Percentiles rank a stretch among this genome's conserved stretches.
Evolutionary conservation across 2,113 vertebrate genomes (phyloP).

Genomic region (Perca fluviatilis): DNA sequence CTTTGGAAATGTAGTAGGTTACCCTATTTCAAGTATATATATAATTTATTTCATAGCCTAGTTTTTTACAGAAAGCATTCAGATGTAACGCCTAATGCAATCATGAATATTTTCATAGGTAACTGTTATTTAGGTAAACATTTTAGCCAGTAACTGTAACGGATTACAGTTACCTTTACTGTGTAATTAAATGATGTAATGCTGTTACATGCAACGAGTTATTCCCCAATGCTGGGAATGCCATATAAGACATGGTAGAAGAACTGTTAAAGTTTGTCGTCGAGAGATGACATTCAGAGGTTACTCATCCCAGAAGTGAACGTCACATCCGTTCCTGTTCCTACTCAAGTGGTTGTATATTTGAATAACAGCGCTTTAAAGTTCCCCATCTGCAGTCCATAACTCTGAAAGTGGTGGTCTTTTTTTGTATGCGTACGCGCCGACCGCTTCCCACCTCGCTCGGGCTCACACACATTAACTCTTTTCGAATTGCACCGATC

Average conservation of each 20-base stretch:
- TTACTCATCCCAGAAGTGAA: constrained; percentile 33
- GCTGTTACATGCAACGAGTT: no score
- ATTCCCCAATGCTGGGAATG: neutral
- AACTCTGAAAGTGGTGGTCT: neutral
- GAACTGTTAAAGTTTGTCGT: constrained; percentile 1
- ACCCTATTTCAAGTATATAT: no score
- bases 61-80: no score
- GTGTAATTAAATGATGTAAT: no score
- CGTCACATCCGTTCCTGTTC: constrained; percentile 5
- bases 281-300: constrained; percentile 28
- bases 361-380: constrained; percentile 1
- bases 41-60: no score
- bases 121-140: no score
- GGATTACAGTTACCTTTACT: no score
- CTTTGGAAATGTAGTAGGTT: no score
- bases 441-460: neutral
- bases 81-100: no score
- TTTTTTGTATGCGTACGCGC: neutral
- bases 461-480: neutral
- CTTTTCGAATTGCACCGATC: neutral
- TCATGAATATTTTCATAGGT: no score
- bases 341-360: constrained; percentile 36
- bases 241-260: neutral
- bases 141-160: no score
- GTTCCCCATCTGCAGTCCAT: constrained; percentile 5